These are phyloP conservation scores for Pollenia griseotomentosa DNA, from an alignment of 2,888 invertebrate species.

Conservation along the genomic window DNA sequence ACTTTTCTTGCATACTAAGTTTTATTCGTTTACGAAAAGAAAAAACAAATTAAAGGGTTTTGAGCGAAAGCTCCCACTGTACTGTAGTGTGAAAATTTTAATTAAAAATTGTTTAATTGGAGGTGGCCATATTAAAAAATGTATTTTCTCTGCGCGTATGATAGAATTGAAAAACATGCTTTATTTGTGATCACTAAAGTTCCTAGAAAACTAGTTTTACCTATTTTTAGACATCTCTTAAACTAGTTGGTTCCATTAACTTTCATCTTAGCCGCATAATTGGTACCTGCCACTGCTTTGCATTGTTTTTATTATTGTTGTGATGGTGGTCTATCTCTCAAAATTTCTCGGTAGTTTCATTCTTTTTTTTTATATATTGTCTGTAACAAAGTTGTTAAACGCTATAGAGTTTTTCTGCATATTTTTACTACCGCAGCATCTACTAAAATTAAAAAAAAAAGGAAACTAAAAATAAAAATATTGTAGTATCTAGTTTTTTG, in stretches of 20 bases:
- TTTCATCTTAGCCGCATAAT: background rate
- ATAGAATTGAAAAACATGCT: no score
- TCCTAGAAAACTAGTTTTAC: no score
- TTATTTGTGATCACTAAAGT: no score
- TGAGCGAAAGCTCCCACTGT: no score
- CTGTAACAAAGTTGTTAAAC: slow-evolving; percentile 57
- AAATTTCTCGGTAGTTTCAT: background rate
- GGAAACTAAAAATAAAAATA: slow-evolving; percentile 48
- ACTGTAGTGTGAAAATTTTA: no score
- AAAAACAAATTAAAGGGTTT: no score
- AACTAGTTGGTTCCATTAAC: slow-evolving; percentile 18
- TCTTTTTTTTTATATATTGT: slow-evolving; percentile 4
- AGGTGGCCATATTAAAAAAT: no score
- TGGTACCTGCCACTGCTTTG: slow-evolving; percentile 4
- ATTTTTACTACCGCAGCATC: slow-evolving; percentile 12
- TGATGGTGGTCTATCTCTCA: slow-evolving; percentile 31
- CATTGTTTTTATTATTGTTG: background rate
- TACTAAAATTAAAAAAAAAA: background rate
- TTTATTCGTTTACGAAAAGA: no score
- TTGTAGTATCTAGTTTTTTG: slow-evolving; percentile 66
- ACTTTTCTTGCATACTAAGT: no score
- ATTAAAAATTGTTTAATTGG: no score
- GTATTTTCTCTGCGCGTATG: no score
- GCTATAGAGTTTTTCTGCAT: slow-evolving; percentile 31
- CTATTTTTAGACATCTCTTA: background rate